These are phyloP conservation scores for Phaonia tiefii DNA, from an alignment of 2,888 invertebrate species.

Conservation along the genomic window DNA sequence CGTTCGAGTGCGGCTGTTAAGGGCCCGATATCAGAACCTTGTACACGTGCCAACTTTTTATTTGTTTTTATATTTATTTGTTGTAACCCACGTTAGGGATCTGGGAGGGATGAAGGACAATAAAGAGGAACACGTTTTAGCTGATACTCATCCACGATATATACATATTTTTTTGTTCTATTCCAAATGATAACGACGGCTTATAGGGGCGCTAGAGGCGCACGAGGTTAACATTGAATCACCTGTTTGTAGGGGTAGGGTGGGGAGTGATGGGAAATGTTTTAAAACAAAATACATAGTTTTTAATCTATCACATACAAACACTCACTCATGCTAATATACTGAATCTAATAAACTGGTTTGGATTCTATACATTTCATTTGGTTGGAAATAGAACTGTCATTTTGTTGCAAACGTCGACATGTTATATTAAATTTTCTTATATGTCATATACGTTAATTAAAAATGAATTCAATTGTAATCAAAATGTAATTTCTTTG, in stretches of 20 bases:
- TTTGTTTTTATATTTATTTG: not conserved
- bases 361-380: not conserved
- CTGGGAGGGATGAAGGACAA: not conserved
- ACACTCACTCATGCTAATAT: too few relatives aligned
- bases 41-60: constrained; percentile 41
- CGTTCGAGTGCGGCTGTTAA: constrained; percentile 25
- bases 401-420: not conserved
- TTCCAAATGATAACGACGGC: not conserved
- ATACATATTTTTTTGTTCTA: constrained; percentile 10
- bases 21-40: constrained; percentile 22
- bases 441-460: not conserved
- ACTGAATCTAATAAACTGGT: not conserved
- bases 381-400: too few relatives aligned
- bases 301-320: too few relatives aligned
- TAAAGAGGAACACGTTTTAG: not conserved
- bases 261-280: too few relatives aligned
- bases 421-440: too few relatives aligned
- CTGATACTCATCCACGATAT: constrained; percentile 12
- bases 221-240: too few relatives aligned
- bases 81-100: not conserved
- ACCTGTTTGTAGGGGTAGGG: too few relatives aligned
- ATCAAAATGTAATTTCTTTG: not conserved
- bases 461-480: not conserved
- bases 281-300: too few relatives aligned
- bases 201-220: too few relatives aligned